These are phyloP conservation scores for Linurgus olivaceus DNA, from an alignment of 2,797 vertebrate species.

Conservation along the genomic window DNA sequence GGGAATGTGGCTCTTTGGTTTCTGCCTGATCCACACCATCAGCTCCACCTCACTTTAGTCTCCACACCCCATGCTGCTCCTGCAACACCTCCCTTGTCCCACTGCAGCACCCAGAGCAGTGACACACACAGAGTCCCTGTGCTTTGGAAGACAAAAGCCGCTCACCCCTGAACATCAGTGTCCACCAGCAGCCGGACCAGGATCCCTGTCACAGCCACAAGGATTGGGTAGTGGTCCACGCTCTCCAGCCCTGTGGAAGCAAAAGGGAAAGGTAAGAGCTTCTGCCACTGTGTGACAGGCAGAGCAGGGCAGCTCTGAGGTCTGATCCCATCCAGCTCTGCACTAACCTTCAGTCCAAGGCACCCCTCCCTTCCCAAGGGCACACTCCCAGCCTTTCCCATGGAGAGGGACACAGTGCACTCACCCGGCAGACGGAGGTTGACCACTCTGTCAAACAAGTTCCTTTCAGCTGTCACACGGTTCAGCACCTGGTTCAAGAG, in stretches of 20 bases:
- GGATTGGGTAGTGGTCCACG: conserved; percentile 96
- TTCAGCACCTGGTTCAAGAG: conserved; percentile 96
- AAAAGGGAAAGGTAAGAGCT: not conserved
- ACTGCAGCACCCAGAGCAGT: not conserved
- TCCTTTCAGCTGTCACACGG: conserved; percentile 94
- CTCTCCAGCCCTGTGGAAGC: conserved; percentile 87
- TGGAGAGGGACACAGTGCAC: not conserved
- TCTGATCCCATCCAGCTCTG: not conserved
- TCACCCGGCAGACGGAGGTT: conserved; percentile 88
- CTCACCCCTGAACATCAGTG: conserved; percentile 85
- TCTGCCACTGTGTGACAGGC: not conserved
- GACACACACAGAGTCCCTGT: accelerated
- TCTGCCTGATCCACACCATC: not conserved
- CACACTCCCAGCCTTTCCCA: not conserved
- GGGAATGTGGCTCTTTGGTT: not conserved
- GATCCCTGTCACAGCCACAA: conserved; percentile 95
- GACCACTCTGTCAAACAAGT: conserved; percentile 96
- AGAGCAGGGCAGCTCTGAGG: not conserved
- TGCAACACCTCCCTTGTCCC: not conserved
- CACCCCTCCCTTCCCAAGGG: not conserved
- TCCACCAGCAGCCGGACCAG: conserved; percentile 91
- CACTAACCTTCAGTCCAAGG: too few species aligned
- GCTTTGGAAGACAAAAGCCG: not conserved
- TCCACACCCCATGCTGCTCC: accelerated
- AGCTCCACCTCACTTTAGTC: accelerated